These are phyloP conservation scores for Eupithecia exiguata DNA, from an alignment of 2,888 invertebrate species.

Conservation along the genomic window DNA sequence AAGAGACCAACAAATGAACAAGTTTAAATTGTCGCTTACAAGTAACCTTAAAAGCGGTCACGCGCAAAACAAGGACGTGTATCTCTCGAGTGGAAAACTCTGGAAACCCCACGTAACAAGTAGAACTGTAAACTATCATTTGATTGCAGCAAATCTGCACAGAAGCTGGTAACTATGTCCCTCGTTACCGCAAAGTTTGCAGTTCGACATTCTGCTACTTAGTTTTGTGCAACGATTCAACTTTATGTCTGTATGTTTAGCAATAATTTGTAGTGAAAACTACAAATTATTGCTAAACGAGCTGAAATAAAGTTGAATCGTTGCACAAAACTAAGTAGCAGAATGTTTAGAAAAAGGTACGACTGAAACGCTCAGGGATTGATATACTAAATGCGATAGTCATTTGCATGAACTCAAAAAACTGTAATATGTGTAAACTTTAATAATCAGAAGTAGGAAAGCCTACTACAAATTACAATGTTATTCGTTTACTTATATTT, in stretches of 20 bases:
- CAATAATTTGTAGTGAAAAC: neutral
- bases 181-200: conserved; percentile 7
- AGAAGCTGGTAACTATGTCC: neutral
- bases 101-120: neutral
- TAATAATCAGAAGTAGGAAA: too few relatives aligned
- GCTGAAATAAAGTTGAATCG: neutral
- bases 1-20: neutral
- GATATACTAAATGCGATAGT: neutral
- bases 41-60: neutral
- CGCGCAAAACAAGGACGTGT: neutral
- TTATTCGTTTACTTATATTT: too few relatives aligned
- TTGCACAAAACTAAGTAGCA: neutral
- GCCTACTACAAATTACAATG: too few relatives aligned
- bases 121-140: neutral
- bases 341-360: neutral
- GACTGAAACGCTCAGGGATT: neutral
- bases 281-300: neutral
- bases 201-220: neutral
- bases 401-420: neutral
- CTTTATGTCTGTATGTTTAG: neutral
- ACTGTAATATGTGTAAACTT: too few relatives aligned
- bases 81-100: neutral
- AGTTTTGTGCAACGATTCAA: neutral
- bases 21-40: neutral
- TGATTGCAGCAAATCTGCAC: conserved; percentile 1